These are phyloP conservation scores for Anoncus sp. DNA, from an alignment of 2,888 invertebrate genomes.

Conservation along the genomic window DNA sequence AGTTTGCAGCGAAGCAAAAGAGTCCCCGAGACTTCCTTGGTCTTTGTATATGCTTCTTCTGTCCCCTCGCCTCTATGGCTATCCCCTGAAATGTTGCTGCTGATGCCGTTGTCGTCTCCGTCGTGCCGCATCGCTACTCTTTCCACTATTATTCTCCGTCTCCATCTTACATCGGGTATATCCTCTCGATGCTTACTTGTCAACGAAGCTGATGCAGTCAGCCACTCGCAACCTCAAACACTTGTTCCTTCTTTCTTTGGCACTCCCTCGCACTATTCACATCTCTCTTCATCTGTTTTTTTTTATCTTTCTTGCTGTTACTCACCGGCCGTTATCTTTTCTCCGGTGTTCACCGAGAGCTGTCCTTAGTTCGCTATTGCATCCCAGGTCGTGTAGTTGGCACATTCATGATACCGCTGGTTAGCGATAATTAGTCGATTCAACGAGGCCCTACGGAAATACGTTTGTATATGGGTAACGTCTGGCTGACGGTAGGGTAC, in stretches of 20 bases:
- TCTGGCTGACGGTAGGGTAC: constrained; percentile 15
- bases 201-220: constrained; percentile 38
- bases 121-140: constrained; percentile 65
- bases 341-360: constrained; percentile 5
- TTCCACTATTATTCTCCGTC: constrained; percentile 55
- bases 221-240: constrained; percentile 32
- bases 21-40: constrained; percentile 58
- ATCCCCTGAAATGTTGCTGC: constrained; percentile 26
- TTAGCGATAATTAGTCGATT: constrained; percentile 62
- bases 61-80: constrained; percentile 24
- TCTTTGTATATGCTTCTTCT: constrained; percentile 32
- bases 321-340: constrained; percentile 45
- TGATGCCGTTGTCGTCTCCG: constrained; percentile 57
- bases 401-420: constrained; percentile 56
- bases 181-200: constrained; percentile 42
- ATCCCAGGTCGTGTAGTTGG: constrained; percentile 45
- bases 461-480: not conserved
- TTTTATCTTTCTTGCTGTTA: constrained; percentile 59
- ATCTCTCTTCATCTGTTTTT: constrained; percentile 24
- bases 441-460: constrained; percentile 36
- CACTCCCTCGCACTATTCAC: constrained; percentile 40
- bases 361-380: constrained; percentile 16
- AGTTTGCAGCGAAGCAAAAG: constrained; percentile 31
- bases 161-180: constrained; percentile 35
- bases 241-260: constrained; percentile 25